phyloP scores from a whole-genome alignment of 2,113 vertebrate species.

The Furnarius figulus region DNA sequence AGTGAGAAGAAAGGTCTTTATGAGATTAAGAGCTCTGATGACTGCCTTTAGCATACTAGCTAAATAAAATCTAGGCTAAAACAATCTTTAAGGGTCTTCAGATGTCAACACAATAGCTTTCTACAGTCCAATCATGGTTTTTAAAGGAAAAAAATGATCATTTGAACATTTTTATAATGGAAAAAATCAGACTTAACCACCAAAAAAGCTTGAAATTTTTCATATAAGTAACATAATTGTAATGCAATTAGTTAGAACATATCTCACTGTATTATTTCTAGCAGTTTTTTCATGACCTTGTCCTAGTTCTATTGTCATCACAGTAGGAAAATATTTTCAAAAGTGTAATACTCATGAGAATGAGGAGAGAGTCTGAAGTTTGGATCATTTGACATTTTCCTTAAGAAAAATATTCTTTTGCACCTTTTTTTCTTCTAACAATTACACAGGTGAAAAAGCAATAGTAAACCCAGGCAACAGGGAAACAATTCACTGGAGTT shows the following conservation, averaged over 20 bases:
- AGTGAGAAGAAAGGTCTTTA: background rate
- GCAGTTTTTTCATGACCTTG: background rate
- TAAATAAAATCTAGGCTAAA: background rate
- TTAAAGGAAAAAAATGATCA: background rate
- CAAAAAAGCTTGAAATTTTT: background rate
- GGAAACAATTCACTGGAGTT: background rate
- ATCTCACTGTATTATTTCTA: background rate
- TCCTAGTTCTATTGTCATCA: background rate
- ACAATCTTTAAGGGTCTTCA: background rate
- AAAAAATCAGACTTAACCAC: background rate
- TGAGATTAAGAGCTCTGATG: background rate
- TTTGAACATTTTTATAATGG: background rate
- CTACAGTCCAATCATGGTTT: background rate
- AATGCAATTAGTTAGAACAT: background rate
- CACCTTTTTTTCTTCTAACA: background rate
- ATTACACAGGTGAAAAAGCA: background rate
- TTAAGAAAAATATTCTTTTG: background rate
- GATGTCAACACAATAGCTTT: background rate
- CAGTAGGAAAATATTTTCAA: background rate
- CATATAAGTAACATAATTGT: background rate
- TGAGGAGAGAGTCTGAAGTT: background rate
- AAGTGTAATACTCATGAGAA: background rate
- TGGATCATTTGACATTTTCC: background rate
- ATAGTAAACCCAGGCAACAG: accelerated
- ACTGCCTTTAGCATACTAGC: background rate